A percentile compares a stretch with the other conserved stretches of the same genome.
phyloP scores from a whole-genome alignment of 1,140 invertebrate species.

The Plectrocnemia conspersa region DNA sequence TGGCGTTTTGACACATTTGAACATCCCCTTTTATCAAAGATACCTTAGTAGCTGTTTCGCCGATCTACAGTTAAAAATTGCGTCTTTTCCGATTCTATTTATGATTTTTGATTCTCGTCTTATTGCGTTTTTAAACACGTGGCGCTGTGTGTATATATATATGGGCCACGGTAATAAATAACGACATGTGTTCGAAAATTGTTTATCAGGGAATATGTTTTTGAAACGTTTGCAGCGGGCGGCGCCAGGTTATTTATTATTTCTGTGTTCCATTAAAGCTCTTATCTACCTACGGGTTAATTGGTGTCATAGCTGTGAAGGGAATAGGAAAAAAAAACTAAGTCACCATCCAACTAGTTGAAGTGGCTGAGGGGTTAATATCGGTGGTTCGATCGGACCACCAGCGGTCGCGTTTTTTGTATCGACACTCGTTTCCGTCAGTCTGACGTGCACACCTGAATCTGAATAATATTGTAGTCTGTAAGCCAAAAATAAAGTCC shows the following conservation, averaged over 20 bases:
- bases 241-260: slow-evolving; percentile 32
- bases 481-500: too few species aligned
- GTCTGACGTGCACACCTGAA: too few species aligned
- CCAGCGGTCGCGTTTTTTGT: slow-evolving; percentile 16
- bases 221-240: not conserved
- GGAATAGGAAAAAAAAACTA: not conserved
- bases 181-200: slow-evolving; percentile 20
- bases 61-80: slow-evolving; percentile 22
- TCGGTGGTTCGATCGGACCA: slow-evolving; percentile 27
- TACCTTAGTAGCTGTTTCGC: slow-evolving; percentile 21
- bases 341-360: too few species aligned
- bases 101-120: too few species aligned
- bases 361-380: not conserved
- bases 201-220: slow-evolving; percentile 17
- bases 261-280: slow-evolving; percentile 29
- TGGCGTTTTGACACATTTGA: too few species aligned
- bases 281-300: slow-evolving; percentile 28
- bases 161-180: slow-evolving; percentile 12
- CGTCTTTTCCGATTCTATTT: too few species aligned
- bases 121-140: too few species aligned
- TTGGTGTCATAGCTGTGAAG: slow-evolving; percentile 28
- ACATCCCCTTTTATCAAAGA: too few species aligned
- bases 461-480: too few species aligned
- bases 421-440: too few species aligned
- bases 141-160: too few species aligned